These are phyloP conservation scores for Aurelia aurita DNA, from an alignment of 30 jellyfish, hydroid and myxozoan genomes.

Conservation along the genomic window DNA sequence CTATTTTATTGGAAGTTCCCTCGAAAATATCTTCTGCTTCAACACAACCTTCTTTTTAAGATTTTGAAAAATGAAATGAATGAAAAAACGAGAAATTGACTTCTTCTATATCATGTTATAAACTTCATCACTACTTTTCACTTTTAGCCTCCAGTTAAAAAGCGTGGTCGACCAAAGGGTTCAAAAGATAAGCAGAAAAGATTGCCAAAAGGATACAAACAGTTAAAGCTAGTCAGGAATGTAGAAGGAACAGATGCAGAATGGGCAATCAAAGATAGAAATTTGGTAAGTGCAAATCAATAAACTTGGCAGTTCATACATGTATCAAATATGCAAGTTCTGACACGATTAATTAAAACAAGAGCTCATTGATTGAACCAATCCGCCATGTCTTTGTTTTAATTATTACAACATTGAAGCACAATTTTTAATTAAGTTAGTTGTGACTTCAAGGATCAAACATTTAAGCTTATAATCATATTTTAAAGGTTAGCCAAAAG, in stretches of 20 bases:
- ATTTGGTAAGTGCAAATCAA: conserved; percentile 14
- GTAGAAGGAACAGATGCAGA: conserved; percentile 17
- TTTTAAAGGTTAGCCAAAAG: too few relatives aligned
- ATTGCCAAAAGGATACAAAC: conserved; percentile 63
- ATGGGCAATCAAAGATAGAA: conserved; percentile 32
- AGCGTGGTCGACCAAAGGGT: conserved; percentile 76
- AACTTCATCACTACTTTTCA: background rate
- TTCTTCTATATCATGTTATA: background rate
- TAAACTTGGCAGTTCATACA: background rate
- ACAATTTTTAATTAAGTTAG: too few relatives aligned
- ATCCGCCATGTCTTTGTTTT: too few relatives aligned
- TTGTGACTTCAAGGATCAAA: too few relatives aligned
- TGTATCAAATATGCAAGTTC: background rate
- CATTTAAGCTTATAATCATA: too few relatives aligned
- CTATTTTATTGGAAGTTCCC: too few relatives aligned
- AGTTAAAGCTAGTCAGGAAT: conserved; percentile 32
- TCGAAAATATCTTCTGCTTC: too few relatives aligned
- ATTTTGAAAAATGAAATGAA: background rate
- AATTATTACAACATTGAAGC: too few relatives aligned
- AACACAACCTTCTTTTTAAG: too few relatives aligned
- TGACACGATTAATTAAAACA: background rate
- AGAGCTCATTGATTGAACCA: too few relatives aligned
- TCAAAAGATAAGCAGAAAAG: conserved; percentile 69
- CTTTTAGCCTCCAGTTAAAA: conserved; percentile 42
- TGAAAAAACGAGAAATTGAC: background rate